Conservation (phyloP, 1,140 invertebrate species). For the Drosophila repletoides region DNA sequence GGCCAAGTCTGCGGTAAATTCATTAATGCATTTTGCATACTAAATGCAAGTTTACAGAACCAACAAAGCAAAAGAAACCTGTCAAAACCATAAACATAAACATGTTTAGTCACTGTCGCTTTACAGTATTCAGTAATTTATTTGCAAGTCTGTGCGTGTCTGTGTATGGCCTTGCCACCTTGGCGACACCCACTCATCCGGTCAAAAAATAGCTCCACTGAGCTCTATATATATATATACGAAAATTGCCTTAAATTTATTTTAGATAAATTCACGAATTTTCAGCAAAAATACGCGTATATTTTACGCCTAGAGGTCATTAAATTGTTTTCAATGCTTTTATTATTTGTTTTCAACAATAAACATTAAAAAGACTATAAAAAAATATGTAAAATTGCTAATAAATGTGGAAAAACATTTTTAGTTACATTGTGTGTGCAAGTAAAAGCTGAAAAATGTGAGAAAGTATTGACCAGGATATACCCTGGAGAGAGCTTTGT, state of each 20-base stretch:
- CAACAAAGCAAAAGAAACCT: constrained; percentile 27
- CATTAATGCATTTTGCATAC: constrained; percentile 56
- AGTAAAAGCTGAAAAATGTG: too few relatives aligned
- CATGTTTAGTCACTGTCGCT: constrained; percentile 45
- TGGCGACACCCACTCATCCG: constrained; percentile 54
- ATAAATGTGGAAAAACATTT: too few relatives aligned
- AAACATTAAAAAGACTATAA: not conserved
- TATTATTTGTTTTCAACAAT: constrained; percentile 4
- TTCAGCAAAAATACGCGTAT: constrained; percentile 10
- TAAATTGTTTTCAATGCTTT: not conserved
- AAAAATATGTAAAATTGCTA: too few relatives aligned
- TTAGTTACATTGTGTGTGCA: too few relatives aligned
- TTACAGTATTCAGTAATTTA: constrained; percentile 34
- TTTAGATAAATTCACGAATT: too few relatives aligned
- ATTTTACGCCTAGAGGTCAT: constrained; percentile 14
- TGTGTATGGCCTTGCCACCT: constrained; percentile 66
- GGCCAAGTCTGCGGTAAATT: constrained; percentile 51
- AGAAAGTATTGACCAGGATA: too few relatives aligned
- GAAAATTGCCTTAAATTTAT: constrained; percentile 32
- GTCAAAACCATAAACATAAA: constrained; percentile 55
- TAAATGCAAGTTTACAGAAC: constrained; percentile 31
- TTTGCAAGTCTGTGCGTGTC: not conserved
- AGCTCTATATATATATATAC: not conserved
- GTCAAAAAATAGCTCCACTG: constrained; percentile 22
- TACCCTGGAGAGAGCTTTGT: too few relatives aligned